Evolutionary conservation across 2,888 invertebrate species (phyloP).

Genomic region (Mesopsocus fuscifrons): DNA sequence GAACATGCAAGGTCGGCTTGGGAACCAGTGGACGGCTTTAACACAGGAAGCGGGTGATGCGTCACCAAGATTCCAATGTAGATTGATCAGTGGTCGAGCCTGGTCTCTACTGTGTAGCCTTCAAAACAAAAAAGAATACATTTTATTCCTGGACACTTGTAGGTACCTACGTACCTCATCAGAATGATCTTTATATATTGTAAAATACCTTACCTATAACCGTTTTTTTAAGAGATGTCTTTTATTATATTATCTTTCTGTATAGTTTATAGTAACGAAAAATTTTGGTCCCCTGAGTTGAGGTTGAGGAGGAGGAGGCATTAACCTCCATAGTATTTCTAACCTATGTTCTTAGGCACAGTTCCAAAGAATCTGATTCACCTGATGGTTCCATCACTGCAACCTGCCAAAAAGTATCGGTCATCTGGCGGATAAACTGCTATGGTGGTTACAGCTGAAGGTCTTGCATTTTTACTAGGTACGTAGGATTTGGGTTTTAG

Average conservation of each 20-base stretch:
- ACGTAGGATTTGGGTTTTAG: conserved; percentile 4
- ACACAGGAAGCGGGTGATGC: conserved; percentile 19
- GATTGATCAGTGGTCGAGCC: conserved; percentile 25
- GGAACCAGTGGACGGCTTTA: conserved; percentile 31
- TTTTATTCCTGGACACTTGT: no score
- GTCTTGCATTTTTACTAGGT: background rate
- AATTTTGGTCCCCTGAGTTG: no score
- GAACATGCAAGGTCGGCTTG: conserved; percentile 30
- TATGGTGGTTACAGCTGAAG: background rate
- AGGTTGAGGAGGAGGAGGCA: no score
- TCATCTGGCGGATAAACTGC: conserved; percentile 3
- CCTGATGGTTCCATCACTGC: conserved; percentile 29
- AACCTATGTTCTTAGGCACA: no score
- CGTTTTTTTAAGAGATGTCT: no score
- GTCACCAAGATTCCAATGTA: conserved; percentile 15
- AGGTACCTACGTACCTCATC: no score
- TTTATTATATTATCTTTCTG: no score
- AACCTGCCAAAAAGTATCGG: conserved; percentile 24
- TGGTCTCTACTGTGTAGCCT: conserved; percentile 26
- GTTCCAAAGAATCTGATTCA: no score
- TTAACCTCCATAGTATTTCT: no score
- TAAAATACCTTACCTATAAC: no score
- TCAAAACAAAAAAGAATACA: background rate
- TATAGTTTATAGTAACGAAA: no score
- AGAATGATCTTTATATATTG: no score